phyloP scores from a whole-genome alignment of 2,797 vertebrate species.

The Thalassophryne amazonica region DNA sequence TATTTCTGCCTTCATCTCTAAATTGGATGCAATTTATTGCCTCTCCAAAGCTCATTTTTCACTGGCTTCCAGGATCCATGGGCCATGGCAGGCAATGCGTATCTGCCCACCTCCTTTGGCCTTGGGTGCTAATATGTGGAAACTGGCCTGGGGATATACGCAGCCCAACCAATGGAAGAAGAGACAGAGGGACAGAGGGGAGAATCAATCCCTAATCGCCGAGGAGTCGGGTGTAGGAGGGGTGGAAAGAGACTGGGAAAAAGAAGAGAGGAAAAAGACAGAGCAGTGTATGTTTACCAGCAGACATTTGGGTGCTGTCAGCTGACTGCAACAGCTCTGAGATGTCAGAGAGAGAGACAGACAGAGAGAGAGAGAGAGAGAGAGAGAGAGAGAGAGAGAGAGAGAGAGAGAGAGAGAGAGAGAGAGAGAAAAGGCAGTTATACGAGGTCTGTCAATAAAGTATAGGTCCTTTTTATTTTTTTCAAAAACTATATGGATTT shows the following conservation, averaged over 20 bases:
- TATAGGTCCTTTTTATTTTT: too few species aligned
- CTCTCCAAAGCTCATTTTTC: slow-evolving; percentile 87
- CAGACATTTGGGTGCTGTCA: slow-evolving; percentile 74
- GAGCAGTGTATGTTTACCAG: slow-evolving; percentile 71
- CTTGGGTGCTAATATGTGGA: slow-evolving; percentile 83
- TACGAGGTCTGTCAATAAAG: too few species aligned
- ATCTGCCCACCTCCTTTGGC: slow-evolving; percentile 80
- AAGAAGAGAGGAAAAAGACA: slow-evolving; percentile 50
- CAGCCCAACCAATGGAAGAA: slow-evolving; percentile 74
- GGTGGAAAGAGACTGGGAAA: slow-evolving; percentile 38
- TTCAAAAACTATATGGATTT: too few species aligned
- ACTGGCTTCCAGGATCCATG: slow-evolving; percentile 76
- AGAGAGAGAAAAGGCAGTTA: too few species aligned
- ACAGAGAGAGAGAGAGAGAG: slow-evolving; percentile 43
- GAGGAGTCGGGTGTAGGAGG: slow-evolving; percentile 55
- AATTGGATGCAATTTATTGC: slow-evolving; percentile 89
- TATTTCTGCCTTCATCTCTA: slow-evolving; percentile 88
- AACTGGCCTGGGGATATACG: slow-evolving; percentile 78
- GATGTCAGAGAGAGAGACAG: slow-evolving; percentile 69
- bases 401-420: slow-evolving; percentile 16
- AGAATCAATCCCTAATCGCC: slow-evolving; percentile 80
- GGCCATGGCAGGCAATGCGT: slow-evolving; percentile 79
- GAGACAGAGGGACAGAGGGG: slow-evolving; percentile 70
- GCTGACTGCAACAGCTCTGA: slow-evolving; percentile 72
- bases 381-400: slow-evolving; percentile 39